A percentile compares a stretch with the other conserved stretches of the same genome.
Evolutionary conservation across 1,140 invertebrate genomes (phyloP).

Genomic region (Pemphigus obesinymphae): DNA sequence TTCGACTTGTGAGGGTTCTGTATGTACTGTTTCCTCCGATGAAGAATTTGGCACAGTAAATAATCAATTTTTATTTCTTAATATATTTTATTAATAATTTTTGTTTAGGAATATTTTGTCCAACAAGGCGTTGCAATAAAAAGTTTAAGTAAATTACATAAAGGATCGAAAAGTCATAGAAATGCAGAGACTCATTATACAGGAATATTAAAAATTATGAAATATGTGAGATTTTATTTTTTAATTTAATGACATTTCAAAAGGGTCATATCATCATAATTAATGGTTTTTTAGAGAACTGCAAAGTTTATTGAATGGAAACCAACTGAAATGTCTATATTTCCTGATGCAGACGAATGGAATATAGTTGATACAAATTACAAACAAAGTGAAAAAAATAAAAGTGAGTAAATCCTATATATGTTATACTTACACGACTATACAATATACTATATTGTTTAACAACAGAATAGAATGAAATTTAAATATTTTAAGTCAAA

Average conservation of each 20-base stretch:
- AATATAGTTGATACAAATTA: constrained; percentile 69
- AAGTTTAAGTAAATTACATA: constrained; percentile 36
- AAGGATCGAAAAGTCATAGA: constrained; percentile 27
- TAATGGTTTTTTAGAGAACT: constrained; percentile 50
- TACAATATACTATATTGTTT: too few species aligned
- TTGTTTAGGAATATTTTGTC: constrained; percentile 36
- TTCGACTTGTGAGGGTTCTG: constrained; percentile 33
- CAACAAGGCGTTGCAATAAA: constrained; percentile 37
- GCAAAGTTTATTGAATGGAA: constrained; percentile 71
- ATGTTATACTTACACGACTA: too few species aligned
- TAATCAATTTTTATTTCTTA: neutral
- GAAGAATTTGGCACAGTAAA: constrained; percentile 36
- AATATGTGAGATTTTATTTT: constrained; percentile 29
- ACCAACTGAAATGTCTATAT: constrained; percentile 66
- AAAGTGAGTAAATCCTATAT: constrained; percentile 51
- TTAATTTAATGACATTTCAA: neutral
- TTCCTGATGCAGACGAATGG: constrained; percentile 76
- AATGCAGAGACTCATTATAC: constrained; percentile 24
- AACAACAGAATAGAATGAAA: too few species aligned
- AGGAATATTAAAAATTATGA: constrained; percentile 15
- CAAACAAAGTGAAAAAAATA: constrained; percentile 54
- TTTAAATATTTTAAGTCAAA: too few species aligned
- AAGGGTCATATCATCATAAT: neutral
- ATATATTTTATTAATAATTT: constrained; percentile 13
- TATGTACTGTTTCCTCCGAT: constrained; percentile 10